Base-by-base conservation (phyloP, 2,888 invertebrate genomes). In the Plebejus melissa region DNA sequence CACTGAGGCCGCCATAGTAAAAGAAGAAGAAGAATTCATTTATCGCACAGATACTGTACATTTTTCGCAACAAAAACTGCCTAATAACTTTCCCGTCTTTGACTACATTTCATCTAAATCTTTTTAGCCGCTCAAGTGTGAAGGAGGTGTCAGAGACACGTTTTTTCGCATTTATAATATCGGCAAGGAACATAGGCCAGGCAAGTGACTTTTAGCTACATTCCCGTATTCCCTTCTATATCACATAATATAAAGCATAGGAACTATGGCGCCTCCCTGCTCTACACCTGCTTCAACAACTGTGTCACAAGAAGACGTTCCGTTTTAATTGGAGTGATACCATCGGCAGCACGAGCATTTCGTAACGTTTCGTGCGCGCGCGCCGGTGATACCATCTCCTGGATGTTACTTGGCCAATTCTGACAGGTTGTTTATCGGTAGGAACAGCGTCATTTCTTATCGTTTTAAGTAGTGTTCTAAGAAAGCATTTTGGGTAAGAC, bases 331-430 rank as follows among this genome's bases (percentile, higher is more conserved):
- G 41, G 71, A 50, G 46, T 41, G 71, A 71, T 71, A 71, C 32
- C 74, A 50, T 74, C 57, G 41, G 28, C 82, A 80, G 80, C 82
- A 81, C 82, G 80, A 83, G 78, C 74, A 78, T 85, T 83, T 83
- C 82, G 85, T 83, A 88, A 88, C 82, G 80, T 78, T 82, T 87
- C 90, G 87, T 88, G 89, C 86, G 81, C 87, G 86, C 83, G 82
- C 83, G 85, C 82, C 86, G 88, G 87, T 87, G 86, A 83, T 82
- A 87, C 88, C 90, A 90, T 90, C 90, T 89, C 86, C 22, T 28
- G 60, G 60, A 60, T 60, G 60, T 60, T 60, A 60, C 60, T 60
- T 60, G 28, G 60, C 28, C 60, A 28, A 60, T 60, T 60, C 28
- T 60, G 60, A 60, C 60, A 28, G 28, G 60, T 60, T 22, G 60